Evolutionary conservation across 1,140 invertebrate species (phyloP), one percentile per base, ranked within the genome.

Genomic region (Apis dorsata): DNA sequence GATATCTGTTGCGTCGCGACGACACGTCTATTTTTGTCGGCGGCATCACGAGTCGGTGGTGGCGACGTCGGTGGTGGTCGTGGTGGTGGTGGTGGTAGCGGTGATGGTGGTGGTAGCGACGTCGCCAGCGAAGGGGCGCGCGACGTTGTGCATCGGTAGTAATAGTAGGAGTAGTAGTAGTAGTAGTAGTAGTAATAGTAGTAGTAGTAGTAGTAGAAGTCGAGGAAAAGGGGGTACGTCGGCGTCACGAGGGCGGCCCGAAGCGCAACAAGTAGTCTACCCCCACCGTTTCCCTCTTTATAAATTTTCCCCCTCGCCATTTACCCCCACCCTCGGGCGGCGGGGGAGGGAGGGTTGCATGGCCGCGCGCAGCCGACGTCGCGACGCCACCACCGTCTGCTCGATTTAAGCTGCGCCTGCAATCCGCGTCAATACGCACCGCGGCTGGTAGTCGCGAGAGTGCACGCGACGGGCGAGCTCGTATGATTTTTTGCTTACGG

Each of bases 1-100:
- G 90, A 92, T 92, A 93, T 93, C 91, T 92, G 92, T 93, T 92
- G 92, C 92, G 92, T 91, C 90, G 91, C 90, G 91, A 89, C 90
- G 88, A 91, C 88, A 82, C 87, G 88, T 91, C 91, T 92, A 92
- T 93, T 92, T 92, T 91, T 91, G 90, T 91, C 88, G 86, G 60
- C 83, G 87, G 75, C 79, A 88, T 82, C 81, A 87, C 79, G 85
- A 84, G 80, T 83, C 84, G 87, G 71, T 83, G 88, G 75, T 70
- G 84, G 65, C 84, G 87, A 73, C 84, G 88, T 78, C 72, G 84
- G 65, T 55, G 79, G 85, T 88, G 82, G 72, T 84, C 82, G 77
- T 82, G 85, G 57, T 62, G 79, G 85, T 88, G 82, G 72, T 84
- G 79, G 85, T 88, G 82, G 72, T 84, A 83, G 77, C 80, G 86